A percentile compares a stretch with the other conserved stretches of the same genome.
phyloP scores from a whole-genome alignment of 2,888 invertebrate species.

The Callyntrura guangdongensis region DNA sequence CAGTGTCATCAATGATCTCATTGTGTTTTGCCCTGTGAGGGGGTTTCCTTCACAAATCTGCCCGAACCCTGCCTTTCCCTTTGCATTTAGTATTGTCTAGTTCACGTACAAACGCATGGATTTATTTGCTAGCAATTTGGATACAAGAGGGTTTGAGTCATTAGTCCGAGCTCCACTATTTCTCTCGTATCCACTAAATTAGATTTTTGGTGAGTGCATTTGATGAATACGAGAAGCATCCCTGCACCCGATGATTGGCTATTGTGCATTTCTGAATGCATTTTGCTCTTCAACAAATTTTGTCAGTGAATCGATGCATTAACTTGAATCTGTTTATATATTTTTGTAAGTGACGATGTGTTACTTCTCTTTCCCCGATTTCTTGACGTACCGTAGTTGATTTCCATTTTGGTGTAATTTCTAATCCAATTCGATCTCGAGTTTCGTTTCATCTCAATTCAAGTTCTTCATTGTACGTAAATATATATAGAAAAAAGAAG shows the following conservation, averaged over 20 bases:
- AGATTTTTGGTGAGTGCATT: slow-evolving; percentile 62
- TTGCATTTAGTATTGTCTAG: neutral
- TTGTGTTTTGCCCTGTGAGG: slow-evolving; percentile 41
- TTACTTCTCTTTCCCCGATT: slow-evolving; percentile 33
- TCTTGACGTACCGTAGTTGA: slow-evolving; percentile 28
- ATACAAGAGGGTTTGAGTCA: slow-evolving; percentile 72
- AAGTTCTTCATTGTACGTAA: neutral
- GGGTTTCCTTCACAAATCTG: slow-evolving; percentile 24
- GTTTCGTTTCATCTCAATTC: slow-evolving; percentile 52
- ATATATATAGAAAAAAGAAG: no score
- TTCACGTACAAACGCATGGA: slow-evolving; percentile 1
- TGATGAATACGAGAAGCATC: slow-evolving; percentile 32
- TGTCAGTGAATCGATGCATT: slow-evolving; percentile 6
- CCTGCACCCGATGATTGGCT: slow-evolving; percentile 16
- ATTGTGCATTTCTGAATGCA: neutral
- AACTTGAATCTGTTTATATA: slow-evolving; percentile 40
- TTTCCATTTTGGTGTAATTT: slow-evolving; percentile 57
- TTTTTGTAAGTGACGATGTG: neutral
- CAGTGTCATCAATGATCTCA: slow-evolving; percentile 62
- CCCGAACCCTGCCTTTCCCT: no score
- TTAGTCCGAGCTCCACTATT: slow-evolving; percentile 44
- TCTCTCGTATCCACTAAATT: slow-evolving; percentile 58
- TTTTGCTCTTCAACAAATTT: slow-evolving; percentile 25
- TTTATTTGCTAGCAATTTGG: slow-evolving; percentile 13
- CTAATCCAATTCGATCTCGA: slow-evolving; percentile 55